Conservation (phyloP, 1,140 invertebrate species). For the Drosophila pectinifera region DNA sequence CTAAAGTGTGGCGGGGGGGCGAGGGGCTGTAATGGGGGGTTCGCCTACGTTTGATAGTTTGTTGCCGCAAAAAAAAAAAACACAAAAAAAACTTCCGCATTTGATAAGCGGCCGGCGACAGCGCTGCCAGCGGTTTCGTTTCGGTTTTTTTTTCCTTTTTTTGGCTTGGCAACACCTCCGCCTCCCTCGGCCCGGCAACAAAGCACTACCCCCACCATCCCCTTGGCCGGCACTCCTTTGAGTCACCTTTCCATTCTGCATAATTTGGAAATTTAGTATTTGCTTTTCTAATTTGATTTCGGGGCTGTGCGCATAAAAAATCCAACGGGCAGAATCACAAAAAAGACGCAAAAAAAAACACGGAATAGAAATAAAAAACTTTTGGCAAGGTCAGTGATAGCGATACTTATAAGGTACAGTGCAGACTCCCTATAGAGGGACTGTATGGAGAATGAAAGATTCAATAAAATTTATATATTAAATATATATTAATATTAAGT, state of each 20-base stretch:
- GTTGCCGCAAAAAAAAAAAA: conserved; percentile 44
- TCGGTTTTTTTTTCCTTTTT: conserved; percentile 12
- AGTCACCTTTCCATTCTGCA: conserved; percentile 40
- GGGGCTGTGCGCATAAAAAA: conserved; percentile 45
- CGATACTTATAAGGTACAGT: conserved; percentile 29
- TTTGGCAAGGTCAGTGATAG: conserved; percentile 79
- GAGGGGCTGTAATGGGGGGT: not conserved
- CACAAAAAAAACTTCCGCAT: conserved; percentile 63
- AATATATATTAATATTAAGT: not conserved
- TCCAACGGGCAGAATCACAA: not conserved
- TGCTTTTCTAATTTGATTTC: conserved; percentile 76
- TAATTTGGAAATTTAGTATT: conserved; percentile 72
- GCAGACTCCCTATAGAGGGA: not conserved
- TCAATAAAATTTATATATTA: not conserved
- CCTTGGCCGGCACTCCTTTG: not conserved
- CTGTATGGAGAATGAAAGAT: too few species aligned
- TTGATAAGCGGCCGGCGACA: conserved; percentile 59
- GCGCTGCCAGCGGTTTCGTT: conserved; percentile 13
- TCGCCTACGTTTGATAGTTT: conserved; percentile 30
- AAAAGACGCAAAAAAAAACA: conserved; percentile 5
- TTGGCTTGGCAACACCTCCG: conserved; percentile 54
- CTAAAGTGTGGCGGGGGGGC: too few species aligned
- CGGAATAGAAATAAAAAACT: conserved; percentile 22
- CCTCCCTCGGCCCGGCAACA: not conserved
- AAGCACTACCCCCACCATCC: not conserved